Conservation (phyloP, 2,113 vertebrate species). For the Mustelus asterias region DNA sequence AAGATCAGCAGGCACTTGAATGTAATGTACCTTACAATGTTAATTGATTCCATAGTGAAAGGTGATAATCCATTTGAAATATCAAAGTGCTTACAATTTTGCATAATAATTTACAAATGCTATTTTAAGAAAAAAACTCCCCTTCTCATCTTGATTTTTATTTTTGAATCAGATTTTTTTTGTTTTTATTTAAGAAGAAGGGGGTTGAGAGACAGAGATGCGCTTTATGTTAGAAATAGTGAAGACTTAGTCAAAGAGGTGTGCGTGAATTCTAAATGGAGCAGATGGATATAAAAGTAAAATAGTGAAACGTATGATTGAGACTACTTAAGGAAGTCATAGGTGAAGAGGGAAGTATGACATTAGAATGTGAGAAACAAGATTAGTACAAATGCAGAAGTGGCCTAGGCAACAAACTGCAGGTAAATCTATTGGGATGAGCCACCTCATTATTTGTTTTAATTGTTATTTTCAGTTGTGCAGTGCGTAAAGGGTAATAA, state of each 20-base stretch:
- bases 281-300: not conserved
- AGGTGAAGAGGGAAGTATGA: not conserved
- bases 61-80: not conserved
- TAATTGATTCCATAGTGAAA: not conserved
- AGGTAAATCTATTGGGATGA: not conserved
- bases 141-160: not conserved
- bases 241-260: not conserved
- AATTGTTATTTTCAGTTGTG: not conserved
- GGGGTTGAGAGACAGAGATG: not conserved
- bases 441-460: not conserved
- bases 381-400: not conserved
- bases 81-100: not conserved
- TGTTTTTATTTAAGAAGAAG: not conserved
- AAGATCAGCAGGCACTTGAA: not conserved
- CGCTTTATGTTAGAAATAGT: not conserved
- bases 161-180: not conserved
- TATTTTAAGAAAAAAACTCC: not conserved
- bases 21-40: not conserved
- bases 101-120: not conserved
- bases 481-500: not conserved
- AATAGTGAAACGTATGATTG: not conserved
- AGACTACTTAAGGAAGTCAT: not conserved
- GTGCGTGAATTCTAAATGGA: not conserved
- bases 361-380: not conserved
- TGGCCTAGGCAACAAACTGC: not conserved